A percentile compares a stretch with the other conserved stretches of the same genome.
Conservation (phyloP, 2,113 vertebrate genomes). For the Microcebus murinus region DNA sequence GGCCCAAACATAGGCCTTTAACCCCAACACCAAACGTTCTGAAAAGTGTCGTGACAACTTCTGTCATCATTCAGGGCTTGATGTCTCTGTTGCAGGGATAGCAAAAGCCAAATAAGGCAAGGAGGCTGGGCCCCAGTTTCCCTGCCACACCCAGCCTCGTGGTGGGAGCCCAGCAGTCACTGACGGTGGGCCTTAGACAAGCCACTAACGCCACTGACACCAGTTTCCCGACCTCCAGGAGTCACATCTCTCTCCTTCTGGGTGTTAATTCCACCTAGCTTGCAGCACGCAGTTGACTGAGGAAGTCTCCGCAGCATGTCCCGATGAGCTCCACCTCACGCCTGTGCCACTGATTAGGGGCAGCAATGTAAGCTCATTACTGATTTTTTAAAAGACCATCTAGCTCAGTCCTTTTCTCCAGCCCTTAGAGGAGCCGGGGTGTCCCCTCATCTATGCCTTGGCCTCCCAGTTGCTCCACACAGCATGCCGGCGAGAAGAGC, state of each 20-base stretch:
- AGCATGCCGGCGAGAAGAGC: not conserved
- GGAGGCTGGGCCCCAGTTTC: not conserved
- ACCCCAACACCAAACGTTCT: not conserved
- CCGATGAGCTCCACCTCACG: not conserved
- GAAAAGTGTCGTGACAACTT: not conserved
- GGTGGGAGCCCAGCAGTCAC: no score
- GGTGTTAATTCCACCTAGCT: not conserved
- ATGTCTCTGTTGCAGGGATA: not conserved
- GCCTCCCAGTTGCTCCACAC: not conserved
- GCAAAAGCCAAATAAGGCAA: not conserved
- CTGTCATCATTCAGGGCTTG: not conserved
- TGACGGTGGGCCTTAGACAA: not conserved
- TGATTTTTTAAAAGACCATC: not conserved
- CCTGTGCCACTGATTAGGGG: no score
- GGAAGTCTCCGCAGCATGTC: not conserved
- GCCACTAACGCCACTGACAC: no score
- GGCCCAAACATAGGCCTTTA: not conserved
- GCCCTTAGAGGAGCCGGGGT: not conserved
- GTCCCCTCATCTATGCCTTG: accelerated
- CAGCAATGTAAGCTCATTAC: no score
- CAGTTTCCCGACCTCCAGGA: accelerated
- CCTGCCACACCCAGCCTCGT: not conserved
- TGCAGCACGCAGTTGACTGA: not conserved
- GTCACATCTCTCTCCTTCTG: no score
- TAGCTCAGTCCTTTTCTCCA: no score